Evolutionary conservation across 2,113 vertebrate species (phyloP).

Genomic region (Amazona vittata): DNA sequence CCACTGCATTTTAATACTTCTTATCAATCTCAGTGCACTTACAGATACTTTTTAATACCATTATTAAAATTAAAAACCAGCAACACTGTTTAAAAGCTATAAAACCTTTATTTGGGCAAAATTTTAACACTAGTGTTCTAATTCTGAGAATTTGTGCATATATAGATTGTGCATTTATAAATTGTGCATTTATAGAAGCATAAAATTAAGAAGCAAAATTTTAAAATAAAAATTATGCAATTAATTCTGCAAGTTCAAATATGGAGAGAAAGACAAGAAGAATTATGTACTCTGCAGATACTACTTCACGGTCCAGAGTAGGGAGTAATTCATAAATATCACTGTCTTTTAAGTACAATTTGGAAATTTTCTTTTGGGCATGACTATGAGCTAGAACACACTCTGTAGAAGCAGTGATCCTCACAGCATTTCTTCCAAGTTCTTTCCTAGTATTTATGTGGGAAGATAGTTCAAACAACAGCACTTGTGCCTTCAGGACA

Average conservation of each 20-base stretch:
- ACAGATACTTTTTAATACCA: background rate
- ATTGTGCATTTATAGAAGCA: background rate
- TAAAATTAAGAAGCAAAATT: background rate
- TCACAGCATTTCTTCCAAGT: background rate
- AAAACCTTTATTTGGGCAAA: background rate
- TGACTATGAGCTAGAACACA: background rate
- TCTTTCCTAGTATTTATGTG: background rate
- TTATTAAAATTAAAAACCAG: background rate
- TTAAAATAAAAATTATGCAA: background rate
- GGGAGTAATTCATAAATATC: accelerated
- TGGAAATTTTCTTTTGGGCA: background rate
- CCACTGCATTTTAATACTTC: background rate
- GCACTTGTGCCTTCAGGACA: background rate
- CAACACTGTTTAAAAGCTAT: background rate
- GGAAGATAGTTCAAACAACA: background rate
- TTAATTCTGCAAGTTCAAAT: background rate
- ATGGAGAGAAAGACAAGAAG: background rate
- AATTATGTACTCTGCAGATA: background rate
- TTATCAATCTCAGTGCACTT: background rate
- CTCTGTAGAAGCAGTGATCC: background rate
- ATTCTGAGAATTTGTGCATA: background rate
- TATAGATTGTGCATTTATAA: too few species aligned
- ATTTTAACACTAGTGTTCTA: background rate
- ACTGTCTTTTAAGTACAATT: background rate
- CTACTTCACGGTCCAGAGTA: background rate